Conservation (phyloP, 2,888 invertebrate genomes). For the Mechanitis messenoides region DNA sequence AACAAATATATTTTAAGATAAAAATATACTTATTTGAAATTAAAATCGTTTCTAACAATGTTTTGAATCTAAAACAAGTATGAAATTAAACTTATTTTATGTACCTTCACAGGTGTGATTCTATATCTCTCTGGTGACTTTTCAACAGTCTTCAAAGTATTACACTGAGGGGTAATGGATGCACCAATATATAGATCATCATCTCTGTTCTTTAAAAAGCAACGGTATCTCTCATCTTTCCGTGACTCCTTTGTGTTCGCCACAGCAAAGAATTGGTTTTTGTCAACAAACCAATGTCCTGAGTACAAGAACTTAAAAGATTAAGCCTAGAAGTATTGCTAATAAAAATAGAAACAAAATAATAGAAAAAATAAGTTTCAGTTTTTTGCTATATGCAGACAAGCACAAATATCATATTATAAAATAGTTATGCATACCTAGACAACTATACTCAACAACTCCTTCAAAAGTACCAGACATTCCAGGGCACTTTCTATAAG, state of each 20-base stretch:
- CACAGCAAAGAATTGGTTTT: conserved; percentile 98
- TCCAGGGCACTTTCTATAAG: conserved; percentile 91
- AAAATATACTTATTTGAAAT: not conserved
- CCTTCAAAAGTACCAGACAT: conserved; percentile 94
- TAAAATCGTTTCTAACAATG: not conserved
- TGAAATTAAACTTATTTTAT: not conserved
- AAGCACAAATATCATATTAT: conserved; percentile 4
- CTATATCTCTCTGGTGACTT: conserved; percentile 93
- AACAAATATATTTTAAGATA: not conserved
- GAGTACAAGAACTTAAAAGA: conserved; percentile 1
- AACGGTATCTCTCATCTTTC: conserved; percentile 95
- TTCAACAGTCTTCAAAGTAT: conserved; percentile 93
- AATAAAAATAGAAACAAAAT: not conserved
- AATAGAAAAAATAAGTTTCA: not conserved
- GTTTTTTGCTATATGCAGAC: too few relatives aligned
- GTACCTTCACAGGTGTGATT: conserved; percentile 85
- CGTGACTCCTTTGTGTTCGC: conserved; percentile 97
- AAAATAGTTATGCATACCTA: conserved; percentile 68
- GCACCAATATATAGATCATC: conserved; percentile 94
- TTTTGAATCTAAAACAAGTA: too few relatives aligned
- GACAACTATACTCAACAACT: conserved; percentile 93
- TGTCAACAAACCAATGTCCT: conserved; percentile 95
- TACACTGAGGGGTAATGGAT: conserved; percentile 95
- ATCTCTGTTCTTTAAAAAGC: conserved; percentile 95
- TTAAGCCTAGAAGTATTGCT: not conserved